Conservation (phyloP, 2,797 vertebrate genomes). For the Chloroceryle inda region DNA sequence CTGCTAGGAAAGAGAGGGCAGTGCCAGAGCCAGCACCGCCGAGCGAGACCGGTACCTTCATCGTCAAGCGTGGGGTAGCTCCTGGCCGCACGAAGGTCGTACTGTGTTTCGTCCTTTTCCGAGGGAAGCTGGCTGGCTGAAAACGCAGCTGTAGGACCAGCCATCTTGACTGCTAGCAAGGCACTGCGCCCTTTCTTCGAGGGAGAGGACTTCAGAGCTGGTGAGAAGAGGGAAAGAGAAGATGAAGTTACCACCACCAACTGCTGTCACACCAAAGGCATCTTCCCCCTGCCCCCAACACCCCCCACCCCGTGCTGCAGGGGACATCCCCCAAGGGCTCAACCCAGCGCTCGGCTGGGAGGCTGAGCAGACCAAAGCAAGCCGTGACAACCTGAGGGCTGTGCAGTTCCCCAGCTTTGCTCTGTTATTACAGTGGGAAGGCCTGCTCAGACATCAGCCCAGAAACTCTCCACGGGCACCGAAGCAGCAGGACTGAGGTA, state of each 20-base stretch:
- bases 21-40: neutral
- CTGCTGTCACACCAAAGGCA: neutral
- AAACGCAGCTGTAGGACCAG: constrained; percentile 90
- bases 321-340: neutral
- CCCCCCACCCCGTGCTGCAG: neutral
- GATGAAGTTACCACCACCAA: neutral
- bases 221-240: neutral
- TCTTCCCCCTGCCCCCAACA: neutral
- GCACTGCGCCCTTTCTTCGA: constrained; percentile 94
- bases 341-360: neutral
- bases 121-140: constrained; percentile 93
- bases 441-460: neutral
- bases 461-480: neutral
- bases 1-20: neutral
- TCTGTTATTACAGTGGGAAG: neutral
- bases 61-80: constrained; percentile 97
- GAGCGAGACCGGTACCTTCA: constrained; percentile 84
- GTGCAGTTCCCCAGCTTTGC: neutral
- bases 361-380: neutral
- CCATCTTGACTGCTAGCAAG: constrained; percentile 87
- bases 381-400: neutral
- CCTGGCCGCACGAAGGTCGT: constrained; percentile 89
- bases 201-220: constrained; percentile 96
- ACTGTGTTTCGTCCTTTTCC: constrained; percentile 91
- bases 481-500: neutral